phyloP scores from a whole-genome alignment of 1,140 invertebrate genomes.

The Zaprionus kolodkinae region DNA sequence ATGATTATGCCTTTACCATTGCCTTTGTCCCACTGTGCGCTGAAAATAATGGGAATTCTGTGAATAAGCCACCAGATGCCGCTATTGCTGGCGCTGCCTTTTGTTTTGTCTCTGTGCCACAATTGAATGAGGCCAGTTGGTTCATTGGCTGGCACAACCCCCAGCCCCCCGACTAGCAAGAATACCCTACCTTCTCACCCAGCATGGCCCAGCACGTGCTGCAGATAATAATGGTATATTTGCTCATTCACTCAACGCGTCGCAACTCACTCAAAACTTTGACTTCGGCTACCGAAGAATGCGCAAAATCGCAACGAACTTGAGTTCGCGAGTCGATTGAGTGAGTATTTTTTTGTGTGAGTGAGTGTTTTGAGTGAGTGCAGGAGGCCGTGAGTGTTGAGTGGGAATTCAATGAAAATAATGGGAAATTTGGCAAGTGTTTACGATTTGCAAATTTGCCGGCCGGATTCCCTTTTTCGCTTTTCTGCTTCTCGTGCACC shows the following conservation, averaged over 20 bases:
- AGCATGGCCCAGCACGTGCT: slow-evolving; percentile 18
- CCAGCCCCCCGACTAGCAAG: neutral
- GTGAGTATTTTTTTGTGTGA: neutral
- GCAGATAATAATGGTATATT: slow-evolving; percentile 41
- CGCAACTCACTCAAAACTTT: slow-evolving; percentile 9
- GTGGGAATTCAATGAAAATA: slow-evolving; percentile 25
- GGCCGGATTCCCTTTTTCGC: slow-evolving; percentile 17
- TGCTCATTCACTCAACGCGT: slow-evolving; percentile 16
- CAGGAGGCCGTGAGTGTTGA: neutral
- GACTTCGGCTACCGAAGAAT: slow-evolving; percentile 2
- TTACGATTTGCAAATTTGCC: slow-evolving; percentile 47
- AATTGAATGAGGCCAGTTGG: slow-evolving; percentile 4
- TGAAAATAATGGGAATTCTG: slow-evolving; percentile 22
- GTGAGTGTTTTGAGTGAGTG: neutral
- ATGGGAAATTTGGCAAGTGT: slow-evolving; percentile 31
- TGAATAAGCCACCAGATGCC: slow-evolving; percentile 7
- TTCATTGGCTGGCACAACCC: slow-evolving; percentile 6
- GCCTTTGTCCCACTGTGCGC: slow-evolving; percentile 21
- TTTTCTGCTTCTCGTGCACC: neutral
- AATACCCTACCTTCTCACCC: no score
- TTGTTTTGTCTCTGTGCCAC: slow-evolving; percentile 7
- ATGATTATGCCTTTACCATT: neutral
- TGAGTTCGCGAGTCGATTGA: neutral
- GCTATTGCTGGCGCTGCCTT: neutral
- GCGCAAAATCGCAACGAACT: slow-evolving; percentile 26